Conservation (phyloP, 2,113 vertebrate genomes). For the Megalops atlanticus region DNA sequence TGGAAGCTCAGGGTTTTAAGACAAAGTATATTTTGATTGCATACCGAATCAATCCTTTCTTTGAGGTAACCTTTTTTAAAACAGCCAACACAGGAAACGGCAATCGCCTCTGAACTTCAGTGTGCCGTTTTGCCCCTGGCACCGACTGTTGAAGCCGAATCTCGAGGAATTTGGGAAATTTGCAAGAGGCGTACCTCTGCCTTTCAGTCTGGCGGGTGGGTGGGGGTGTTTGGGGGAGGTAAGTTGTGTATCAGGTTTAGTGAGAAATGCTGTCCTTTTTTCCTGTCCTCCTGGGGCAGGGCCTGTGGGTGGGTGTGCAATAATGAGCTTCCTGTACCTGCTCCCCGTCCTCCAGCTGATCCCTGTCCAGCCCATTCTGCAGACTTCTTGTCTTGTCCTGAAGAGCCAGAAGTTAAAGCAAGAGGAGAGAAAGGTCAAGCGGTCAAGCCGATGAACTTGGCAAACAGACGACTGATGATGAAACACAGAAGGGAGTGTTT, state of each 20-base stretch:
- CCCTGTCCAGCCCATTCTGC: constrained; percentile 62
- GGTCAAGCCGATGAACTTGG: background rate
- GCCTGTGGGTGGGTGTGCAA: background rate
- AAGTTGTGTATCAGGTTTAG: constrained; percentile 25
- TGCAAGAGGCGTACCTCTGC: constrained; percentile 55
- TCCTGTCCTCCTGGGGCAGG: background rate
- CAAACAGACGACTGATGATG: background rate
- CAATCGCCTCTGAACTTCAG: constrained; percentile 62
- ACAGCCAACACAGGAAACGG: constrained; percentile 37
- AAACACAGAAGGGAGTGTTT: background rate
- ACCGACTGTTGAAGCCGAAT: constrained; percentile 65
- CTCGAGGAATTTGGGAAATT: constrained; percentile 71
- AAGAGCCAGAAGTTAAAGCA: background rate
- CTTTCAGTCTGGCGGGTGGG: constrained; percentile 56
- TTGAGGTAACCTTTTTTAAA: constrained; percentile 67
- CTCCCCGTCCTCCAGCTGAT: constrained; percentile 64
- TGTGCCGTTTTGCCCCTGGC: constrained; percentile 64
- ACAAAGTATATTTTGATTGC: background rate
- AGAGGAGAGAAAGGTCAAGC: constrained; percentile 10
- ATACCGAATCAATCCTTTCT: constrained; percentile 51
- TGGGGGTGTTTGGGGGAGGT: too few relatives aligned
- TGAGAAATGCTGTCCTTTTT: constrained; percentile 22
- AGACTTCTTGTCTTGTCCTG: constrained; percentile 67
- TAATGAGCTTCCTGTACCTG: constrained; percentile 59
- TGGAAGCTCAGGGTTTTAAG: constrained; percentile 12